Conservation (phyloP, 1,140 invertebrate species). For the Drosophila nasuta region DNA sequence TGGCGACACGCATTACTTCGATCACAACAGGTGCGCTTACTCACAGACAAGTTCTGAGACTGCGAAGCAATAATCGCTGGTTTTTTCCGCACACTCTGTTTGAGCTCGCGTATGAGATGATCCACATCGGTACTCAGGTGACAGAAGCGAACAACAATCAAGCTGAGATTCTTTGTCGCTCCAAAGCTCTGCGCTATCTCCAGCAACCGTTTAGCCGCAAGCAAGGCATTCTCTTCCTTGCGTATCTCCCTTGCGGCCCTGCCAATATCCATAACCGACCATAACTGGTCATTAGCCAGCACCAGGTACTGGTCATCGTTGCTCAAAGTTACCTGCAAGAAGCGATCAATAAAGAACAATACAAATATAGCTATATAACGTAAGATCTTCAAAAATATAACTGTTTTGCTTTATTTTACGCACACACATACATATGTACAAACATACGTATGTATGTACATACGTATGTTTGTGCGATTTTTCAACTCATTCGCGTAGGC, state of each 20-base stretch:
- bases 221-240: slow-evolving; percentile 90
- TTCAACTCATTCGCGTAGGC: too few species aligned
- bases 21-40: slow-evolving; percentile 88
- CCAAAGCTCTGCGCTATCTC: slow-evolving; percentile 93
- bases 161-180: slow-evolving; percentile 91
- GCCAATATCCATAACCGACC: slow-evolving; percentile 91
- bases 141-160: slow-evolving; percentile 90
- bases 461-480: too few species aligned
- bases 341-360: not conserved
- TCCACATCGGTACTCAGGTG: slow-evolving; percentile 89
- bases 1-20: slow-evolving; percentile 87
- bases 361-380: not conserved
- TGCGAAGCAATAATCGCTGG: slow-evolving; percentile 82
- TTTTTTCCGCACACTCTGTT: slow-evolving; percentile 89
- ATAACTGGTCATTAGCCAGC: slow-evolving; percentile 91
- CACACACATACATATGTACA: too few species aligned
- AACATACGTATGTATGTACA: too few species aligned
- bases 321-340: slow-evolving; percentile 86
- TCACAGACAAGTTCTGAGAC: slow-evolving; percentile 73
- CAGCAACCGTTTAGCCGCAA: slow-evolving; percentile 92
- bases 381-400: too few species aligned
- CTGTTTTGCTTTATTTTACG: too few species aligned
- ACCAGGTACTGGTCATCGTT: slow-evolving; percentile 93
- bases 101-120: slow-evolving; percentile 90
- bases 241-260: slow-evolving; percentile 91